Base-by-base conservation (phyloP, 2,797 vertebrate species). In the Sylvilagus floridanus region DNA sequence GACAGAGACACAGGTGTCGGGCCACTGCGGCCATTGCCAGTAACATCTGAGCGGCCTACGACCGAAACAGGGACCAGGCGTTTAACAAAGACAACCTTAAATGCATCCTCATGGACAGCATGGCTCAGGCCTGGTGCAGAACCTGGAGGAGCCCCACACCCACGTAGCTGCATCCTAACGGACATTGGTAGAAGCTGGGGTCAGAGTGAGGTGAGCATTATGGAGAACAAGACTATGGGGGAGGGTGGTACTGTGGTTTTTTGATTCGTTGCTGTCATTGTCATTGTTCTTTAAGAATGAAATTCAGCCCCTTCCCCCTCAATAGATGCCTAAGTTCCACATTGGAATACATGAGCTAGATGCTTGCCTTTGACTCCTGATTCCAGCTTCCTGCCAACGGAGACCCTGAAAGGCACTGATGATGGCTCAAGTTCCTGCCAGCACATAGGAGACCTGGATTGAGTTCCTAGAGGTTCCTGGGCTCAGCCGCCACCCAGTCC, bases 1-100 rank as follows among this genome's bases (percentile, higher is more conserved):
- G 99, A 99, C 0, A 99, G 99, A 2, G 99, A 99, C 98, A 99
- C 99, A 0, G 99, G 99, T 7, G 99, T 99, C 98, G 99, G 82
- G 99, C 99, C 66, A 99, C 99, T 0, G 99, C 99, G 0, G 99
- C 99, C 90, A 99, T 99, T 1, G 99, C 99, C 85, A 99, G 99
- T 98, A 99, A 99, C 98, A 99, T 99, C 98, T 99, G 99, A 99
- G 99, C 99, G 0, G 99, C 99, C 62, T 99, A 99, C 0, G 99
- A 99, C 98, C 99, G 99, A 97, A 99, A 99, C 0, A 99, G 99
- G 69, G 99, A 99, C 96, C 99, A 99, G 88, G 99, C 99, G 0
- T 99, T 99, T 96, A 99, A 99, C 3, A 99, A 99, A 96, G 99
- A 99, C 99, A 99, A 99, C 95, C 99, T 99, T 28, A 99, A 99